Base-by-base conservation (phyloP, 2,113 vertebrate genomes). In the Uropsilus gracilis region DNA sequence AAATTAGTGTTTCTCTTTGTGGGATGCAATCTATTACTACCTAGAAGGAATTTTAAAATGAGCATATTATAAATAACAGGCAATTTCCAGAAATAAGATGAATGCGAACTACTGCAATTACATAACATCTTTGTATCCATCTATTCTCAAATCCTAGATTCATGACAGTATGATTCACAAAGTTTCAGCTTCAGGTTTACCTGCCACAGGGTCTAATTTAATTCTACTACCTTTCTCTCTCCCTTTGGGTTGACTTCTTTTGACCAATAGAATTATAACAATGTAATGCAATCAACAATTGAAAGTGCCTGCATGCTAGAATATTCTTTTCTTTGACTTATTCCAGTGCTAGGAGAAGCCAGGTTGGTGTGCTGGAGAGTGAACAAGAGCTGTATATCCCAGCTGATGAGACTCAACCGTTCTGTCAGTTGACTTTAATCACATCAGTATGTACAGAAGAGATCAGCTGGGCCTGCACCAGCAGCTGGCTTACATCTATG, bases 391-490 rank as follows among this genome's bases (percentile, higher is more conserved):
- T 53, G 53, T 53, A 61, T 1, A 2, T 22, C 16, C 26, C 22
- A 16, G 44, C 4, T 28, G 8, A 14, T 11, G 24, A 34, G n/a
- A 10, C 48, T 20, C 44, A 17, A 57, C 3, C 6, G 0, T 28
- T 53, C 64, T n/a, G 34, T 78, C 20, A 42, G 0, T 8, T 17
- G 63, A n/a, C 26, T 18, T 3, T 12, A 37, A 8, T 3, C 9
- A 9, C 0, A 0, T 50, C 53, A 71, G n/a, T 22, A 0, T 1
- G 2, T 53, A 50, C 53, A 20, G 28, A 6, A 42, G 53, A 50
- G n/a, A 26, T 6, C 73, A 59, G 2, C 9, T 24, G 50, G 59
- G 63, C 14, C 11, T 14, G 6, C 53, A 30, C 42, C 2, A 22
- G 1, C 14, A 30, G 34, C 53, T 72, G 30, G 26, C 11, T 50